phyloP scores from a whole-genome alignment of 2,797 vertebrate genomes.

The Luscinia luscinia region DNA sequence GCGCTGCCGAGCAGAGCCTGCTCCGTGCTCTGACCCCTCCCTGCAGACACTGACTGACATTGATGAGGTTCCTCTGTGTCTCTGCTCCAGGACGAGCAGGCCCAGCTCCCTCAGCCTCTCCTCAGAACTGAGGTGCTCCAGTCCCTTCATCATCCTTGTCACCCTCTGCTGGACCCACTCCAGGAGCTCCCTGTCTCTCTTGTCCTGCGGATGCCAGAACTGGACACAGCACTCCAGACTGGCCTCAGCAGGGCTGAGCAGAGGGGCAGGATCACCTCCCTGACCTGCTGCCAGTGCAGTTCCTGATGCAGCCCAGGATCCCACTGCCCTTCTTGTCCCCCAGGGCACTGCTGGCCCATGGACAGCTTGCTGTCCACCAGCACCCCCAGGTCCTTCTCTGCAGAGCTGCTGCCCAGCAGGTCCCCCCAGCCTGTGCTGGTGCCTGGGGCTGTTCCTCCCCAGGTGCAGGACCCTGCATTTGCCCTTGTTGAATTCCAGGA shows the following conservation, averaged over 20 bases:
- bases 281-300: background rate
- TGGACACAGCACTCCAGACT: no score
- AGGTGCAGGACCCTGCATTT: background rate
- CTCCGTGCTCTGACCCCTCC: no score
- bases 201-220: no score
- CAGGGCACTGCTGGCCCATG: background rate
- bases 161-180: no score
- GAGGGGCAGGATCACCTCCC: background rate
- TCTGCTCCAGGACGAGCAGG: no score
- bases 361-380: background rate
- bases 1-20: no score
- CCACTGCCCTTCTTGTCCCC: background rate
- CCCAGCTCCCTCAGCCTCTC: no score
- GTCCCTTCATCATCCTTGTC: no score
- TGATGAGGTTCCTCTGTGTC: no score
- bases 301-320: background rate
- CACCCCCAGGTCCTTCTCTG: background rate
- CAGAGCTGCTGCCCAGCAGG: background rate
- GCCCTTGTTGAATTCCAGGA: background rate
- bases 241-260: background rate
- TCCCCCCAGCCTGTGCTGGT: background rate
- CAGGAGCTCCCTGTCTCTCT: no score
- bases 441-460: background rate
- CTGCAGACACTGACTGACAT: no score
- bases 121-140: no score